Evolutionary conservation across 2,888 invertebrate genomes (phyloP).

Genomic region (Spodoptera picta): DNA sequence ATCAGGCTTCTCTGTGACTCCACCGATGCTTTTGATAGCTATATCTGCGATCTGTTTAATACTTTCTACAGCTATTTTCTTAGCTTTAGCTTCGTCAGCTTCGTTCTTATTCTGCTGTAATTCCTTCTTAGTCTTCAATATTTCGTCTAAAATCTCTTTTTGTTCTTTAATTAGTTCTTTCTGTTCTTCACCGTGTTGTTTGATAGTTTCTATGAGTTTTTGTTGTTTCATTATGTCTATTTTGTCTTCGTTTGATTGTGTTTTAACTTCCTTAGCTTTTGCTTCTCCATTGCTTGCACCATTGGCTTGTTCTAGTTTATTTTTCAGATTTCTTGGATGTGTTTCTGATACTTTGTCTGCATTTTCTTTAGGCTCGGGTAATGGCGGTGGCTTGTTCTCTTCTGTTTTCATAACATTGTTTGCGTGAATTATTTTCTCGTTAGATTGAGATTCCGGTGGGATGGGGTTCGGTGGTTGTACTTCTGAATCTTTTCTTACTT

Average conservation of each 20-base stretch:
- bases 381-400: constrained; percentile 73
- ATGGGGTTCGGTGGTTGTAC: constrained; percentile 83
- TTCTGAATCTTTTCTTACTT: constrained; percentile 76
- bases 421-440: constrained; percentile 74
- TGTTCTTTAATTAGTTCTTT: constrained; percentile 91
- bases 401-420: constrained; percentile 60
- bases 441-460: constrained; percentile 79
- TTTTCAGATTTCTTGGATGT: constrained; percentile 77
- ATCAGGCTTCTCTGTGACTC: constrained; percentile 76
- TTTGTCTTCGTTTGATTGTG: constrained; percentile 56
- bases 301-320: constrained; percentile 58
- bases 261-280: constrained; percentile 53
- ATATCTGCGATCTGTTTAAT: constrained; percentile 85
- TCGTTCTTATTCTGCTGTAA: constrained; percentile 82
- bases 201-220: constrained; percentile 89
- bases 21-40: constrained; percentile 82
- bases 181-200: constrained; percentile 91
- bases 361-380: constrained; percentile 63
- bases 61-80: constrained; percentile 85
- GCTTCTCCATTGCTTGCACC: constrained; percentile 52
- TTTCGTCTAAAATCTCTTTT: constrained; percentile 89
- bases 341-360: constrained; percentile 68
- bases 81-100: constrained; percentile 78
- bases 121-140: constrained; percentile 88
- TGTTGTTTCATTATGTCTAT: constrained; percentile 77